Evolutionary conservation across 1,140 invertebrate genomes (phyloP), one percentile per base, ranked within the genome.

Genomic region (Trigoniulus corallinus): DNA sequence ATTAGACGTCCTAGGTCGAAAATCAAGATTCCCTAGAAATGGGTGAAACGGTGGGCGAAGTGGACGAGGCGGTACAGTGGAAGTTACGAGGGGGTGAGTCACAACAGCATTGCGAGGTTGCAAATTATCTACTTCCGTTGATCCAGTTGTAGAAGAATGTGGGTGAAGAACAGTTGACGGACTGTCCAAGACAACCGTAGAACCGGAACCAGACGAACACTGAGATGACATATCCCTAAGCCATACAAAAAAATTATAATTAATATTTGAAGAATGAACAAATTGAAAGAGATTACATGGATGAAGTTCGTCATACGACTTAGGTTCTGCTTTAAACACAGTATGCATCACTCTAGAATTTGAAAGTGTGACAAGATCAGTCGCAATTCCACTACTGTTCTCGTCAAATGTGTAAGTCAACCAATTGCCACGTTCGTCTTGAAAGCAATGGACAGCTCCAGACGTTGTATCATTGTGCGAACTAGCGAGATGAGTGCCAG

Each of bases 351-450:
- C 15, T 34, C 42, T 44, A 7, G 40, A 50, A 47, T 26, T 44
- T 50, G 27, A 63, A 27, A 64, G 55, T 1, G 65, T 59, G 21
- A 67, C 64, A 42, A 67, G 59, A 15, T 71, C 69, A 49, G 70
- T 64, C 3, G 75, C 73, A 21, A 72, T 65, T 13, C 74, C 77
- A 3, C 67, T 62, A 37, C 78, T 77, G 54, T 78, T 81, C 56
- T 88, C 84, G 58, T 88, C 82, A 63, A 92, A 89, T 0, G 82
- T 84, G 57, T 93, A 93, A 0, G 84, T 83, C 53, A 74, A 84
- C 76, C 76, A 79, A 58, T 75, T 68, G 40, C 68, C 67, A 56
- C 59, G 59, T 56, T 68, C 65, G 58, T 70, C 69, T 48, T 72
- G 64, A 58, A 88, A 89, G 61, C 80, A 87, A 65, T 93, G 88